Base-by-base conservation (phyloP, 2,113 vertebrate genomes). In the Zosterops hypoxanthus region DNA sequence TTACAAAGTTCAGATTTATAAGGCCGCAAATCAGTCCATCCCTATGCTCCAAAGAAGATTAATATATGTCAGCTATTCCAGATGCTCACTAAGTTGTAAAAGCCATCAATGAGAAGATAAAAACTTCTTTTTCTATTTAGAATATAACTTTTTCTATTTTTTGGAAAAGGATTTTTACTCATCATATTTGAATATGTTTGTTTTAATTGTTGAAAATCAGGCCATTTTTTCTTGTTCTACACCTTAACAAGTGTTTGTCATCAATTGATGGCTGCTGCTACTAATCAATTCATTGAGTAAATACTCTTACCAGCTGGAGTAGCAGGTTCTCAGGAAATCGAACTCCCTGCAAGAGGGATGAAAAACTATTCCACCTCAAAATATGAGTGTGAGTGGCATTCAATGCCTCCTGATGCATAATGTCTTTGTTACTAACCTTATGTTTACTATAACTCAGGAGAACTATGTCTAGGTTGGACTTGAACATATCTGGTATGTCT, bases 121-220 rank as follows among this genome's bases (percentile, higher is more conserved):
- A 66, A 88, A 5, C 7, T 46, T 6, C 3, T 66, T 63, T 49
- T 59, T 2, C 9, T 52, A 15, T 1, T 2, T 55, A 50, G 19
- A 69, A 31, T 42, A 28, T 10, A 41, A 18, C 3, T 36, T 80
- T 23, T 29, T 46, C 2, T 11, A 7, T 49, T 41, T 78, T 25
- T 20, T 82, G 6, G 31, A 42, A 49, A 14, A 2, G 2, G 0
- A 0, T 20, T 59, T 60, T 81, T 55, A 22, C 21, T 68, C 10
- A 6, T 69, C 50, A 4, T 20, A 31, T 56, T 72, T 64, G 7
- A 77, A n/a, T 22, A 15, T 44, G 2, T 10, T 34, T 29, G 1
- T 22, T 50, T 81, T 44, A 44, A 13, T 26, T 36, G 8, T 23
- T 84, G 15, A 41, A 52, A 76, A 57, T n/a, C 7, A 34, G 4